Evolutionary conservation across 2,113 vertebrate genomes (phyloP), one percentile per base, ranked within the genome.

Genomic region (Cephalopholis sonnerati): DNA sequence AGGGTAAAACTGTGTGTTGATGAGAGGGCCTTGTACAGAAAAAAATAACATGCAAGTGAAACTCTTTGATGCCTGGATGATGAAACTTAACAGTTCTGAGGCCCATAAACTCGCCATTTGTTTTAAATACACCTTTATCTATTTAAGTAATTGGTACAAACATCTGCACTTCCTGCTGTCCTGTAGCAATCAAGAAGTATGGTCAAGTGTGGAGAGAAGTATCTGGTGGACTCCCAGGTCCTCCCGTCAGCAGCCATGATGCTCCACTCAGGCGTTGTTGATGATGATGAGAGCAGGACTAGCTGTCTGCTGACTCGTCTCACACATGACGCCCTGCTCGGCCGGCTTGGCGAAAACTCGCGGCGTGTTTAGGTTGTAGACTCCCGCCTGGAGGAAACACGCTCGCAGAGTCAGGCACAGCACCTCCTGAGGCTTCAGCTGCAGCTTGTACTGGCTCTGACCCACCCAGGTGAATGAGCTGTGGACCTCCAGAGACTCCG

Each of bases 221-320:
- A 7, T n/a, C 29, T 53, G 12, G 27, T 2, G 57, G 50, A 51
- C 57, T 59, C 8, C n/a, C 27, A 24, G 55, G 20, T 36, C 16
- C 11, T 46, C 3, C 27, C 17, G 1, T 73, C 41, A 29, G 71
- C 20, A 22, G 24, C 29, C 36, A 36, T 92, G 91, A 93, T 58
- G 25, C 61, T 62, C 2, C 2, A 3, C 77, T 98, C 96, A 97
- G 88, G 96, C 83, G 24, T 93, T 94, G 89, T 95, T 97, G 86
- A 99, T 98, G 89, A 99, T 96, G 25, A 99, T 99, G 76, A 99
- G 96, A 55, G 98, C 98, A 59, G 98, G 98, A 93, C 97, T 97
- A 10, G 97, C 96, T 50, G 93, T 96, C 95, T 98, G 98, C 93
- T 98, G 98, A 94, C 96, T 97, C 0, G 97, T 97, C 95, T 98